Evolutionary conservation across 92 coral and sea anemone species (phyloP).

Genomic region (Parazoanthus atlanticus): DNA sequence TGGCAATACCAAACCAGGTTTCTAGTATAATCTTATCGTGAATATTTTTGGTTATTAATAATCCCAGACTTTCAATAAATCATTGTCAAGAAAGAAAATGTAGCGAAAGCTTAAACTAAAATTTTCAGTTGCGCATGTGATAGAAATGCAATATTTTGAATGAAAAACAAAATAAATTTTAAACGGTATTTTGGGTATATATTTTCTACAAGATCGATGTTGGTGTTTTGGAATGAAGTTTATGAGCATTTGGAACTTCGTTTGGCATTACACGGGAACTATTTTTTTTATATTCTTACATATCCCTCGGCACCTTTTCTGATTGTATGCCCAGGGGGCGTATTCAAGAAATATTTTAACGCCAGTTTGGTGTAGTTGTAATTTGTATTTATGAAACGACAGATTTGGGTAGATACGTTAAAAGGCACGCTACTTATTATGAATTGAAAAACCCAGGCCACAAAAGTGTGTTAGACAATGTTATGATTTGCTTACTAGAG

Average conservation of each 20-base stretch:
- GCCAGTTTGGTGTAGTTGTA: background rate
- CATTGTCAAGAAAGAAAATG: background rate
- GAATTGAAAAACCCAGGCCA: background rate
- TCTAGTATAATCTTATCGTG: background rate
- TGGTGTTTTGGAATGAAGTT: too few relatives aligned
- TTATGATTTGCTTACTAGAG: too few relatives aligned
- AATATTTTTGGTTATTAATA: background rate
- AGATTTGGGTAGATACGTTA: background rate
- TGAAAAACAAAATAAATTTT: background rate
- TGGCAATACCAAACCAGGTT: background rate
- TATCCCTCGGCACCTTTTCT: too few relatives aligned
- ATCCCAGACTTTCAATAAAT: background rate
- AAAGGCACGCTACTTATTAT: background rate
- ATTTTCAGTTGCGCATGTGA: background rate
- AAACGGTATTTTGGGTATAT: too few relatives aligned
- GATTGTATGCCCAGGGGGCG: too few relatives aligned
- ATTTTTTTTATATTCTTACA: too few relatives aligned
- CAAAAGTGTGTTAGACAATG: too few relatives aligned
- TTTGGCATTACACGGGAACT: too few relatives aligned
- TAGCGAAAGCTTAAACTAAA: background rate
- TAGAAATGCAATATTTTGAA: too few relatives aligned
- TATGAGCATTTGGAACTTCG: too few relatives aligned
- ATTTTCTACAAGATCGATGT: too few relatives aligned
- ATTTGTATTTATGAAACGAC: background rate
- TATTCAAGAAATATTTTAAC: background rate